Evolutionary conservation across 1,140 invertebrate species (phyloP).

Genomic region (Teleopsis dalmanni): DNA sequence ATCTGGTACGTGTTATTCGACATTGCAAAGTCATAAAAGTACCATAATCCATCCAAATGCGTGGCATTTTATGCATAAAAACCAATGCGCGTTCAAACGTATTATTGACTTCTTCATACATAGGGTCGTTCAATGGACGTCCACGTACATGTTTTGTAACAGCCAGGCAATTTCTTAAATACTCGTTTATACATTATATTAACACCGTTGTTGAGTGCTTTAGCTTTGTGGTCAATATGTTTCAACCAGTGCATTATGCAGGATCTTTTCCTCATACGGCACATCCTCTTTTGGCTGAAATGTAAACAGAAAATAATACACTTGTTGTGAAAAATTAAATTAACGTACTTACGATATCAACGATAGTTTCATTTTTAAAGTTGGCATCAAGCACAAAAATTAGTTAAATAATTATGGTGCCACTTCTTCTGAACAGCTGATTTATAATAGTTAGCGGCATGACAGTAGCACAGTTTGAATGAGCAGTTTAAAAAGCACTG

Average conservation of each 20-base stretch:
- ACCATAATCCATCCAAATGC: constrained; percentile 98
- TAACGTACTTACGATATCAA: too few relatives aligned
- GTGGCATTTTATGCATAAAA: constrained; percentile 99
- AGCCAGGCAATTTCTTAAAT: constrained; percentile 91
- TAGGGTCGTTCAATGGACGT: constrained; percentile 73
- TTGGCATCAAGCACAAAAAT: too few relatives aligned
- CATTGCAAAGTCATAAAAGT: constrained; percentile 84
- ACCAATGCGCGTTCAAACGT: constrained; percentile 92
- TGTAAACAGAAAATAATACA: too few relatives aligned
- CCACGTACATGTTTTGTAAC: constrained; percentile 90
- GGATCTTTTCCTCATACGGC: too few relatives aligned
- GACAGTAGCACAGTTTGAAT: too few relatives aligned
- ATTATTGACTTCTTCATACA: constrained; percentile 91
- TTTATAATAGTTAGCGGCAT: too few relatives aligned
- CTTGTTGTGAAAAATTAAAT: too few relatives aligned
- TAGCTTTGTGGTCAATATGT: constrained; percentile 94
- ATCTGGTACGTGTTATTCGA: constrained; percentile 80
- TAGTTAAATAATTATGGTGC: too few relatives aligned
- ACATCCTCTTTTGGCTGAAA: constrained; percentile 81
- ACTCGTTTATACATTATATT: constrained; percentile 95
- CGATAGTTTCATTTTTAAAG: too few relatives aligned
- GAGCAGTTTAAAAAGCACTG: too few relatives aligned
- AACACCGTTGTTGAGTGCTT: constrained; percentile 67
- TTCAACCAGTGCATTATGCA: constrained; percentile 97
- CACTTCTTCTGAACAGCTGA: too few relatives aligned